Evolutionary conservation across 92 coral and sea anemone species (phyloP).

Genomic region (Porites cylindrica): DNA sequence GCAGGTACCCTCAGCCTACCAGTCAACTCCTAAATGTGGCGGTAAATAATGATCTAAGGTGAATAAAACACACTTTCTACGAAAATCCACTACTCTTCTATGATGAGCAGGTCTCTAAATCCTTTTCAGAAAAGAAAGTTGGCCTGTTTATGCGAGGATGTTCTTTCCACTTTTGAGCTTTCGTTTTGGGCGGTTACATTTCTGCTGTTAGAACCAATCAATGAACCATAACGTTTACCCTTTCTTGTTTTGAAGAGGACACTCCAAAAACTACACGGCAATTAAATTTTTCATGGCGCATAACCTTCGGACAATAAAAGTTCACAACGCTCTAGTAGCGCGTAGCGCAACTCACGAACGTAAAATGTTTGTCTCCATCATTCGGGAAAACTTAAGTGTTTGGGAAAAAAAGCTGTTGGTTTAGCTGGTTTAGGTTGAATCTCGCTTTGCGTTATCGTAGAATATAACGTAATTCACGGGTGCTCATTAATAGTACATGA

Average conservation of each 20-base stretch:
- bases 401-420: neutral
- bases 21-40: constrained; percentile 12
- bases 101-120: neutral
- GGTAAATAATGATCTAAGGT: neutral
- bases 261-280: constrained; percentile 25
- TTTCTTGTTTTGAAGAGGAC: constrained; percentile 23
- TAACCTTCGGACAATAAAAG: constrained; percentile 21
- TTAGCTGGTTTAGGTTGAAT: constrained; percentile 3
- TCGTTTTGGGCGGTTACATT: neutral
- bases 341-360: too few relatives aligned
- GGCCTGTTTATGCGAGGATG: neutral
- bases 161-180: too few relatives aligned
- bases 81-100: neutral
- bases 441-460: constrained; percentile 36
- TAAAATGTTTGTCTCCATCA: neutral
- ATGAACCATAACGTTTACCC: constrained; percentile 17
- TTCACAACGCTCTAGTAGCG: neutral
- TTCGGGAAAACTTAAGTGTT: neutral
- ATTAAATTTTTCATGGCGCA: constrained; percentile 28
- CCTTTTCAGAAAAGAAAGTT: too few relatives aligned
- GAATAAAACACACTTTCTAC: neutral
- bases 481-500: constrained; percentile 45
- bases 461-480: constrained; percentile 34
- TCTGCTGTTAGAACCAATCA: neutral
- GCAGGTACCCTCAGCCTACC: constrained; percentile 15